phyloP scores from a whole-genome alignment of 2,888 invertebrate species.

The Eupithecia inturbata region DNA sequence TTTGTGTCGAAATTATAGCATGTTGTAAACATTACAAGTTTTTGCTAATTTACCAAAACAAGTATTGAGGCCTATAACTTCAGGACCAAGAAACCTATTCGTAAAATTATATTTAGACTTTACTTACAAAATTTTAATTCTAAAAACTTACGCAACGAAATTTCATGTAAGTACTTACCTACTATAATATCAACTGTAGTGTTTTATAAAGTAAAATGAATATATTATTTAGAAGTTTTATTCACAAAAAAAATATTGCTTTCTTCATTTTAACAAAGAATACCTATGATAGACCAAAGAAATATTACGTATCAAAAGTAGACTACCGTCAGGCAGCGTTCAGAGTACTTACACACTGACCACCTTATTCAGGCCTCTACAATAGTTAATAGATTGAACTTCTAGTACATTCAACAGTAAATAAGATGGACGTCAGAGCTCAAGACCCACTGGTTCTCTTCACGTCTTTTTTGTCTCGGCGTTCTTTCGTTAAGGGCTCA shows the following conservation, averaged over 20 bases:
- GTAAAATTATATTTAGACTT: too few relatives aligned
- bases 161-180: too few relatives aligned
- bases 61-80: too few relatives aligned
- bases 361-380: slow-evolving; percentile 15
- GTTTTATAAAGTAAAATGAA: too few relatives aligned
- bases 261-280: background rate
- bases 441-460: slow-evolving; percentile 17
- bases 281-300: background rate
- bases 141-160: too few relatives aligned
- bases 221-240: too few relatives aligned
- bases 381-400: slow-evolving; percentile 11
- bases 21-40: too few relatives aligned
- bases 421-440: slow-evolving; percentile 8
- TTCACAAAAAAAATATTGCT: background rate
- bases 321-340: background rate
- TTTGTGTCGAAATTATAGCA: too few relatives aligned
- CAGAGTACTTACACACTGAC: slow-evolving; percentile 10
- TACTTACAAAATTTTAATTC: too few relatives aligned
- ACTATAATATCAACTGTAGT: too few relatives aligned
- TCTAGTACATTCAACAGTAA: background rate
- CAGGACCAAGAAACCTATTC: too few relatives aligned
- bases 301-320: background rate
- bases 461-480: slow-evolving; percentile 24
- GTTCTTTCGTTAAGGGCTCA: slow-evolving; percentile 26
- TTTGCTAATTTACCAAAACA: too few relatives aligned